phyloP scores from a whole-genome alignment of 2,888 invertebrate species.

The Teinopalpus imperialis region DNA sequence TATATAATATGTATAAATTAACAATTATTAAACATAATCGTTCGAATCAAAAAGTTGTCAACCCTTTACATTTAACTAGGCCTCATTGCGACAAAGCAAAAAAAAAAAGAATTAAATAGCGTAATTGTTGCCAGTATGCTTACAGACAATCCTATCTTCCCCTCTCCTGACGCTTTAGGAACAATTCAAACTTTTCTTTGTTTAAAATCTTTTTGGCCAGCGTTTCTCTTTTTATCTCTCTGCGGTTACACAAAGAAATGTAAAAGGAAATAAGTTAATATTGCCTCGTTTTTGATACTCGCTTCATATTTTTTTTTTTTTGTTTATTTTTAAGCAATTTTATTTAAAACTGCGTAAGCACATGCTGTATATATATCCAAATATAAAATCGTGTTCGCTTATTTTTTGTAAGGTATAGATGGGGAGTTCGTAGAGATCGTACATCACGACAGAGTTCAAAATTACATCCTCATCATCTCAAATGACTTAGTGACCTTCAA shows the following conservation, averaged over 20 bases:
- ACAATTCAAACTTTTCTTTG: conserved; percentile 22
- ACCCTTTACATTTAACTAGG: background rate
- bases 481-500: too few relatives aligned
- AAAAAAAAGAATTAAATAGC: conserved; percentile 4
- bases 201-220: conserved; percentile 13
- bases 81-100: conserved; percentile 3
- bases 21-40: too few relatives aligned
- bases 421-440: too few relatives aligned
- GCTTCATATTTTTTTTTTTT: conserved; percentile 2
- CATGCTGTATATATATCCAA: too few relatives aligned
- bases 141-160: conserved; percentile 16
- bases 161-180: conserved; percentile 14
- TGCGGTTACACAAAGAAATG: background rate
- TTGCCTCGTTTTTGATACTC: conserved; percentile 7
- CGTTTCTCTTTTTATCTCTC: conserved; percentile 4
- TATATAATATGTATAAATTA: too few relatives aligned
- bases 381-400: too few relatives aligned
- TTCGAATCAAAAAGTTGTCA: too few relatives aligned
- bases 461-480: too few relatives aligned
- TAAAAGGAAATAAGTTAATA: conserved; percentile 17
- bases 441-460: too few relatives aligned
- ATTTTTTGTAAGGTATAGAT: too few relatives aligned
- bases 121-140: conserved; percentile 18
- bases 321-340: background rate
- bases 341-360: too few relatives aligned